Evolutionary conservation across 1,140 invertebrate genomes (phyloP), one percentile per base, ranked within the genome.

Genomic region (Heliconius melpomene): DNA sequence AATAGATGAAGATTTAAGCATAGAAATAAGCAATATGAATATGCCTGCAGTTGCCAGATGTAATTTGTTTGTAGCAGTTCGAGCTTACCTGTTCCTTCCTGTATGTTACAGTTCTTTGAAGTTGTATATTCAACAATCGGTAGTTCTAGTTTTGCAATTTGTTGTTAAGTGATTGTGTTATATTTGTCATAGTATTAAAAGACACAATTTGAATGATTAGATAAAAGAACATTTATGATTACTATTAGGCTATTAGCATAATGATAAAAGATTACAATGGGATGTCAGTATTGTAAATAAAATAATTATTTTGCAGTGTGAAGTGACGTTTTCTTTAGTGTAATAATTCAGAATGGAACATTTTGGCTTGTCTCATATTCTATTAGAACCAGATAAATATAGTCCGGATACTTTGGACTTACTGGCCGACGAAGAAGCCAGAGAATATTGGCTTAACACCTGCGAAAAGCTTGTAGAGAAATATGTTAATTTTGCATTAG

Each of bases 381-480:
- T 94, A 75, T 89, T 87, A 60, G 92, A 93, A 79, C 92, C 93
- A 84, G 91, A 93, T 91, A 93, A 93, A 86, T 99, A 99, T 94
- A 96, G 96, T 90, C 98, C 98, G 23, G 98, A 99, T 93, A 98
- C 98, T 26, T 96, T 98, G 75, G 98, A 99, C 95, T 95, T 99
- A 18, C 96, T 97, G 72, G 95, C 96, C 86, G 98, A 99, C 94
- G 95, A 95, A 82, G 97, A 98, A 92, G 98, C 98, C 26, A 96
- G 98, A 85, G 96, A 97, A 82, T 99, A 99, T 94, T 99, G 99
- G 99, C 94, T 99, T 72, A 95, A 97, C 75, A 99, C 98, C 90
- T 98, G 99, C 89, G 97, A 98, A 89, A 96, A 98, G 84, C 96
- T 98, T 72, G 95, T 97, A 16, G 95, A 96, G 76, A 97, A 97